Evolutionary conservation across 2,113 vertebrate genomes (phyloP).

Genomic region (Excalfactoria chinensis): DNA sequence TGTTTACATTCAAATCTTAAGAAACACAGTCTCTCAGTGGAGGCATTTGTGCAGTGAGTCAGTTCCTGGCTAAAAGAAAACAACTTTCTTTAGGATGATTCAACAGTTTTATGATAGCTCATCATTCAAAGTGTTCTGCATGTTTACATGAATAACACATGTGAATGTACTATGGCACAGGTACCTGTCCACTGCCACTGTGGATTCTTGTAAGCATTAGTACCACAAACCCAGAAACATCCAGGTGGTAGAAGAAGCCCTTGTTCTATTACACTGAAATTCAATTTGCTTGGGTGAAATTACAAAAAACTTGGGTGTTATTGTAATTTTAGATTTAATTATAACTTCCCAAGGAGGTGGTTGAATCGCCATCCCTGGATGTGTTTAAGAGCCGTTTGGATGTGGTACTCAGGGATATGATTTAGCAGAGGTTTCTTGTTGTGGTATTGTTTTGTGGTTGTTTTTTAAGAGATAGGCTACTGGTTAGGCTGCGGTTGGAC

Average conservation of each 20-base stretch:
- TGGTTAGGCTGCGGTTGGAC: too few species aligned
- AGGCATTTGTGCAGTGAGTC: not conserved
- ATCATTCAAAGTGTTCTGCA: not conserved
- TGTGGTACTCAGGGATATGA: too few species aligned
- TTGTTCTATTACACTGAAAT: not conserved
- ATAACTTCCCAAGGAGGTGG: too few species aligned
- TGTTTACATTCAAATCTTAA: constrained; percentile 9
- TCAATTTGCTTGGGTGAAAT: too few species aligned
- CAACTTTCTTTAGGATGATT: not conserved
- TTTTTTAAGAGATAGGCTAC: too few species aligned
- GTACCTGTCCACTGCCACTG: not conserved
- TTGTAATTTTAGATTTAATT: not conserved
- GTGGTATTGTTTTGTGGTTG: too few species aligned
- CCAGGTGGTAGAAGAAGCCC: not conserved
- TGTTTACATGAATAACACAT: not conserved
- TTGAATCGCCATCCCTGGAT: too few species aligned
- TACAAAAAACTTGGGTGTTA: too few species aligned
- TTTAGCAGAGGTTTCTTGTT: too few species aligned
- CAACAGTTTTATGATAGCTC: not conserved
- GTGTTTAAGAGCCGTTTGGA: too few species aligned
- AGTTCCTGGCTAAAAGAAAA: not conserved
- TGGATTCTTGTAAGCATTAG: not conserved
- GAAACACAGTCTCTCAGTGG: not conserved
- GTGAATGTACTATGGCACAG: not conserved
- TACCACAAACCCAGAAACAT: not conserved